phyloP scores from a whole-genome alignment of 2,888 invertebrate species.

The Chymomyza amoena region DNA sequence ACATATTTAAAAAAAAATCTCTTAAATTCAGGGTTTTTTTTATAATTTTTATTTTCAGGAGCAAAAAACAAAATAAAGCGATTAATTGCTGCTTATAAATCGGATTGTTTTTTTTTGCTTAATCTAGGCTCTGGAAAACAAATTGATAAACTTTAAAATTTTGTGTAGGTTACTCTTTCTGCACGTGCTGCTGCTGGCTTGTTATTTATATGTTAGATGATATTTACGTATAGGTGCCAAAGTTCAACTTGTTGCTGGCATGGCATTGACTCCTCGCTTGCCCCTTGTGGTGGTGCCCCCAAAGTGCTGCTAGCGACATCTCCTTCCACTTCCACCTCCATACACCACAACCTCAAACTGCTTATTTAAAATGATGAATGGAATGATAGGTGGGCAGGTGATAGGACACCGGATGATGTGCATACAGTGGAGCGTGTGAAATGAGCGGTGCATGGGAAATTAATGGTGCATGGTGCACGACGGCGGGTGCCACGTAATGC shows the following conservation, averaged over 20 bases:
- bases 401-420: conserved; percentile 66
- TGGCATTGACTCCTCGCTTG: not conserved
- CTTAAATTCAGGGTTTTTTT: not conserved
- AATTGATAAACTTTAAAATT: not conserved
- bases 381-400: conserved; percentile 69
- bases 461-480: conserved; percentile 68
- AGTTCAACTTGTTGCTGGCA: conserved; percentile 1
- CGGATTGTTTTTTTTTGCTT: not conserved
- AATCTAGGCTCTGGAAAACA: not conserved
- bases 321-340: not conserved
- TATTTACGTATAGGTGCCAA: not conserved
- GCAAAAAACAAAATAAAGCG: not conserved
- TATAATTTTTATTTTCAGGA: not conserved
- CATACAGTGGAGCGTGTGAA: conserved; percentile 58
- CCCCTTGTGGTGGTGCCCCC: not conserved
- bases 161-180: not conserved
- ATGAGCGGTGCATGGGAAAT: conserved; percentile 59
- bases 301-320: conserved; percentile 1
- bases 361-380: conserved; percentile 61
- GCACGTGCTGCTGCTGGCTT: not conserved
- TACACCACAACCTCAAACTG: not conserved
- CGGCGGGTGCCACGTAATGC: conserved; percentile 65
- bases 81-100: not conserved
- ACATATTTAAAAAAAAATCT: not conserved
- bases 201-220: not conserved